Percentiles rank a stretch among this genome's conserved stretches.
Conservation (phyloP, 2,113 vertebrate genomes). For the Enhydra lutris region DNA sequence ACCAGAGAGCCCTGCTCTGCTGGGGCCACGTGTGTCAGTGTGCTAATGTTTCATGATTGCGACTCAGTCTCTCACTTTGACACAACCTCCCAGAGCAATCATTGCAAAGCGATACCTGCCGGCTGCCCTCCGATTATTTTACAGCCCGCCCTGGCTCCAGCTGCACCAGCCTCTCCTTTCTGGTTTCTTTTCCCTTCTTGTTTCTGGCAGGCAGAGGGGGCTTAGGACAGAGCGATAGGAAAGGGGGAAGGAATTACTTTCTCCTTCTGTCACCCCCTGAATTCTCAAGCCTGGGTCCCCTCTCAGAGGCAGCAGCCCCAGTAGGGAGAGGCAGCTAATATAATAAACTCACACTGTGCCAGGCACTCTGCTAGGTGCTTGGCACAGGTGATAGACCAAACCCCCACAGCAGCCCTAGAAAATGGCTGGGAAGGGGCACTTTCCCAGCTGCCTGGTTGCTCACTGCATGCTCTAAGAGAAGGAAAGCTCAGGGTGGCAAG, state of each 20-base stretch:
- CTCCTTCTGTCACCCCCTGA: neutral
- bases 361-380: neutral
- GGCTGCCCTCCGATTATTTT: conserved; percentile 74
- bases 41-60: conserved; percentile 72
- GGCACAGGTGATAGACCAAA: neutral
- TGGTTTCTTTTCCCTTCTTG: conserved; percentile 59
- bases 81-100: conserved; percentile 53
- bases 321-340: accelerated
- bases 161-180: conserved; percentile 59
- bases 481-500: neutral
- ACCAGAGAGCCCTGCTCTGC: conserved; percentile 63
- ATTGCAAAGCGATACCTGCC: conserved; percentile 70
- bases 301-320: neutral
- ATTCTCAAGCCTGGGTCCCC: neutral
- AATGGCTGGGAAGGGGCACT: neutral
- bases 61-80: conserved; percentile 65
- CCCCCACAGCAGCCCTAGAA: neutral
- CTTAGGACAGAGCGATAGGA: neutral
- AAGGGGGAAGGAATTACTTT: neutral
- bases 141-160: conserved; percentile 41
- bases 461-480: neutral
- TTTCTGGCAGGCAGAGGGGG: neutral
- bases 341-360: accelerated
- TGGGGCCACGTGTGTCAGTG: conserved; percentile 64
- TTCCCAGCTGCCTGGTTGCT: neutral